These are phyloP conservation scores for Orthosia gracilis DNA, from an alignment of 2,888 invertebrate species.

Conservation along the genomic window DNA sequence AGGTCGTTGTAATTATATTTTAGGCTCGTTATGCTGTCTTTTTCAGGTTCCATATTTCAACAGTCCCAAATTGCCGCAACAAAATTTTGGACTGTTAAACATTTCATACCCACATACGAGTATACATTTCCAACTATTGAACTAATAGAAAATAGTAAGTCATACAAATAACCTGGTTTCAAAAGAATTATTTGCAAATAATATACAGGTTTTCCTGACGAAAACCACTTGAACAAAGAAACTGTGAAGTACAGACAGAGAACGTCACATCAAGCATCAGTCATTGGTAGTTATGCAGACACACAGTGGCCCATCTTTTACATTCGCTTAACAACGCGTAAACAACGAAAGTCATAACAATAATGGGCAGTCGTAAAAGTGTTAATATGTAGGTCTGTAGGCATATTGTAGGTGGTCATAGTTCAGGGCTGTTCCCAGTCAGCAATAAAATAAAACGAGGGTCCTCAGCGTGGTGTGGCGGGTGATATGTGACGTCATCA, in stretches of 20 bases:
- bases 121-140: background rate
- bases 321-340: conserved; percentile 53
- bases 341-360: conserved; percentile 67
- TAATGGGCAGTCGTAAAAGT: conserved; percentile 61
- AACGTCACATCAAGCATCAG: background rate
- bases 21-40: conserved; percentile 36
- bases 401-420: conserved; percentile 56
- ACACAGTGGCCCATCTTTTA: conserved; percentile 28
- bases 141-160: background rate
- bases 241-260: background rate
- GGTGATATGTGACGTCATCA: conserved; percentile 74
- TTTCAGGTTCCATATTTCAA: conserved; percentile 28
- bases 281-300: conserved; percentile 1
- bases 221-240: background rate
- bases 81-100: background rate
- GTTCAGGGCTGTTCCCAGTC: conserved; percentile 64
- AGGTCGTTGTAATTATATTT: conserved; percentile 49
- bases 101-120: background rate
- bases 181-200: background rate
- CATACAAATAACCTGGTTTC: background rate
- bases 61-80: conserved; percentile 6
- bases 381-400: conserved; percentile 60
- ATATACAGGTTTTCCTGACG: conserved; percentile 6
- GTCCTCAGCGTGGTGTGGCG: conserved; percentile 66
- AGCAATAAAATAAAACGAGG: conserved; percentile 81